These are phyloP conservation scores for Argentina silus DNA, from an alignment of 2,797 vertebrate species.

Conservation along the genomic window DNA sequence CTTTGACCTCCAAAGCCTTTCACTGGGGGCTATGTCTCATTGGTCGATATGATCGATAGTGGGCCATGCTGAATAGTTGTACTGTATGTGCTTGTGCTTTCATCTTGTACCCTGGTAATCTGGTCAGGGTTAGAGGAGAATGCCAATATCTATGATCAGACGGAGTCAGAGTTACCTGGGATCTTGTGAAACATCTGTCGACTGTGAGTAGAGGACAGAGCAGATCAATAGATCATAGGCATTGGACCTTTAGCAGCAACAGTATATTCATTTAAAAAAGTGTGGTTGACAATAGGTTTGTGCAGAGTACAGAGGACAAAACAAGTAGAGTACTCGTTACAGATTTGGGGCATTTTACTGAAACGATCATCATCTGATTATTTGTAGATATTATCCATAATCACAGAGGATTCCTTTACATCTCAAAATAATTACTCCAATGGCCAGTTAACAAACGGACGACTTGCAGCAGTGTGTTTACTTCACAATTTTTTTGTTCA, in stretches of 20 bases:
- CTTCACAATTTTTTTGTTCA: too few relatives aligned
- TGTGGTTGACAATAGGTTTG: too few relatives aligned
- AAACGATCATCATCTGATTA: too few relatives aligned
- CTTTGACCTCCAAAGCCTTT: neutral
- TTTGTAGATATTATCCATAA: too few relatives aligned
- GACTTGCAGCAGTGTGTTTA: too few relatives aligned
- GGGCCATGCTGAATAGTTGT: neutral
- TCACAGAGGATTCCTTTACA: too few relatives aligned
- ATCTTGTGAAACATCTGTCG: constrained; percentile 4
- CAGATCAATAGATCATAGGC: constrained; percentile 49
- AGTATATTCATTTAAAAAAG: neutral
- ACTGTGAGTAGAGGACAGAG: constrained; percentile 16
- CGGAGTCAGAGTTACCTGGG: neutral
- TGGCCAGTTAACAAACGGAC: too few relatives aligned
- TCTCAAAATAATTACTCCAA: too few relatives aligned
- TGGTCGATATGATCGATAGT: neutral
- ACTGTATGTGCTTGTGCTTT: neutral
- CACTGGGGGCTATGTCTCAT: neutral
- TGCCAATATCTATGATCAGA: neutral
- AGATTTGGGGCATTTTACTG: too few relatives aligned
- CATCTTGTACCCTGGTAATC: neutral
- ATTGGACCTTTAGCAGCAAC: constrained; percentile 37
- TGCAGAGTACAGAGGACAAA: too few relatives aligned
- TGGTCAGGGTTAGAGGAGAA: neutral
- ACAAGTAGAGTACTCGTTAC: too few relatives aligned